Base-by-base conservation (phyloP, 1,140 invertebrate genomes). In the Caerostris extrusa region DNA sequence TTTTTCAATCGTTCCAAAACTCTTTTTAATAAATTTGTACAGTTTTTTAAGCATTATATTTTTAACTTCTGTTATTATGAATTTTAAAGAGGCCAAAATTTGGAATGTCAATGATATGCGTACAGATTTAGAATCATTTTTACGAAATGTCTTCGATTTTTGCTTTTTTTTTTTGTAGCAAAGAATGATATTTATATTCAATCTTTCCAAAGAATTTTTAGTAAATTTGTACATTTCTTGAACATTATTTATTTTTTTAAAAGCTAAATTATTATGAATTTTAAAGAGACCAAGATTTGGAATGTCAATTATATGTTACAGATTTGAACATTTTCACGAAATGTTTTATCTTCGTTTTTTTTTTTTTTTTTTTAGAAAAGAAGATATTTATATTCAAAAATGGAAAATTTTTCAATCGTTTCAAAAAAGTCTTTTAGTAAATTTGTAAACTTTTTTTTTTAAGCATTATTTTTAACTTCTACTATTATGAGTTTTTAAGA, bases 131-230 rank as follows among this genome's bases (percentile, higher is more conserved):
- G 0, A 17, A 64, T n/a, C 5, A n/a, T 64, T 64, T 64, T 64
- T 1, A 0, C 61, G n/a, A 64, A 14, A 17, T 0, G 12, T 17
- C n/a, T 12, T 5, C 7, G 0, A 0, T 64, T n/a, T 0, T 3
- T 17, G 14, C 2, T 17, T 64, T 64, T 64, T 17, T 64, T 64
- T n/a, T n/a, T 64, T 12, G n/a, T n/a, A 17, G 17, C 14, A 17
- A 0, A 1, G 14, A 17, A 64, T 12, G 17, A 17, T 2, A 17
- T 64, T 64, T 17, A 3, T 64, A n/a, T n/a, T n/a, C n/a, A n/a
- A n/a, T n/a, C n/a, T n/a, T n/a, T n/a, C n/a, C n/a, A n/a, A n/a
- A n/a, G n/a, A n/a, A n/a, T n/a, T n/a, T n/a, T n/a, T n/a, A n/a
- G n/a, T n/a, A n/a, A n/a, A n/a, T n/a, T n/a, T n/a, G n/a, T n/a